Evolutionary conservation across 2,888 invertebrate genomes (phyloP).

Genomic region (Pseudoips prasinana): DNA sequence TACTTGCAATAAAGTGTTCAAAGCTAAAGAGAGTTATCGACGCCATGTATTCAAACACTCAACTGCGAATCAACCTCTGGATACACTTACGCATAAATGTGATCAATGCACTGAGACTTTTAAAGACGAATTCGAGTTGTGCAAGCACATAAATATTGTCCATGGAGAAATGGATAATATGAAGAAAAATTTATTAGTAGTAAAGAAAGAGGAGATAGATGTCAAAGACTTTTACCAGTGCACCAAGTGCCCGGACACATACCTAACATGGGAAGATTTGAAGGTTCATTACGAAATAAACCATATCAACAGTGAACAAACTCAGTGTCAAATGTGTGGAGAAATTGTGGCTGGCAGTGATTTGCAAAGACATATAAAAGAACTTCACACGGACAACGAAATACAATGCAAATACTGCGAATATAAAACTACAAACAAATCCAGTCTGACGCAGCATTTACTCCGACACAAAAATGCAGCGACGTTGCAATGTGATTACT

Average conservation of each 20-base stretch:
- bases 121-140: constrained; percentile 63
- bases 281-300: constrained; percentile 58
- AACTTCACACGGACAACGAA: constrained; percentile 42
- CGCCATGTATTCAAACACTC: constrained; percentile 67
- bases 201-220: constrained; percentile 57
- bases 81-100: constrained; percentile 50
- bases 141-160: constrained; percentile 54
- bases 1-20: constrained; percentile 62
- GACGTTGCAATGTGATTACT: constrained; percentile 57
- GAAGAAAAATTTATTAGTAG: constrained; percentile 21
- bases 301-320: constrained; percentile 50
- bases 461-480: constrained; percentile 65
- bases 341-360: constrained; percentile 53
- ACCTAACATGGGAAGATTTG: constrained; percentile 53
- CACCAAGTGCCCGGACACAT: constrained; percentile 60
- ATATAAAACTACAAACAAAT: constrained; percentile 54
- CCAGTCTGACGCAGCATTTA: constrained; percentile 68
- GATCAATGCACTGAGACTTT: constrained; percentile 60
- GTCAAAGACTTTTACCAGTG: constrained; percentile 57
- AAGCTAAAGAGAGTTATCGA: constrained; percentile 66
- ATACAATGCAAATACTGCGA: constrained; percentile 63
- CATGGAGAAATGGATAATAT: constrained; percentile 36
- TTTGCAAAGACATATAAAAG: constrained; percentile 62
- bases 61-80: constrained; percentile 12
- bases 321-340: constrained; percentile 69